Conservation (phyloP, 2,888 invertebrate genomes). For the Pachliopta kotzebuea region DNA sequence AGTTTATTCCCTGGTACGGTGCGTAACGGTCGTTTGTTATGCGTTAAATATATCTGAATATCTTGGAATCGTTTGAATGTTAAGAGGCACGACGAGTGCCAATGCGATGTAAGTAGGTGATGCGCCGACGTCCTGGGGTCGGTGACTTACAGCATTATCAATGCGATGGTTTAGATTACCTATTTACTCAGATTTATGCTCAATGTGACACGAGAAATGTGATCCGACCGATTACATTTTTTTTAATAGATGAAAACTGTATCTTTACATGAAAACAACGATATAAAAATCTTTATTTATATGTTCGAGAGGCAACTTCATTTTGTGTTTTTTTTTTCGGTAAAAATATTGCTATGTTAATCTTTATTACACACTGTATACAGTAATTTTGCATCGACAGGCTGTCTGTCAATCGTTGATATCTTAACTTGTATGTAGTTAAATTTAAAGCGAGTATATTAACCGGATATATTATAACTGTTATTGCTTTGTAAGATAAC, state of each 20-base stretch:
- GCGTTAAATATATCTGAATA: constrained; percentile 35
- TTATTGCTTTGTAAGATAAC: too few relatives aligned
- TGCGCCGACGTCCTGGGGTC: constrained; percentile 53
- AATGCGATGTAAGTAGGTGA: constrained; percentile 59
- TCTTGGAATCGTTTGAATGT: constrained; percentile 48
- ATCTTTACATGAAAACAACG: constrained; percentile 12
- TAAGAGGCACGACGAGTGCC: constrained; percentile 47
- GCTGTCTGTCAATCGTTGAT: constrained; percentile 11
- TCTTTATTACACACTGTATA: constrained; percentile 11
- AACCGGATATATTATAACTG: too few relatives aligned
- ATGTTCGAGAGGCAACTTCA: constrained; percentile 4
- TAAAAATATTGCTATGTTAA: not conserved
- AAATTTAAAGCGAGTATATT: not conserved
- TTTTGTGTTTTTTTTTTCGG: not conserved
- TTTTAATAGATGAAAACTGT: not conserved
- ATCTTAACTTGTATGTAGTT: constrained; percentile 1
- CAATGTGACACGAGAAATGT: not conserved
- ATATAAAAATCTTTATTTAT: constrained; percentile 19
- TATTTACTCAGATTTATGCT: constrained; percentile 18
- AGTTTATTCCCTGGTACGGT: too few relatives aligned
- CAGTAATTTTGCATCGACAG: constrained; percentile 3
- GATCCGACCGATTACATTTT: not conserved
- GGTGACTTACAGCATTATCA: constrained; percentile 44
- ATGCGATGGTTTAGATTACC: constrained; percentile 20
- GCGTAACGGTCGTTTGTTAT: constrained; percentile 5